Evolutionary conservation across 1,140 invertebrate species (phyloP).

Genomic region (Cryptotermes secundus): DNA sequence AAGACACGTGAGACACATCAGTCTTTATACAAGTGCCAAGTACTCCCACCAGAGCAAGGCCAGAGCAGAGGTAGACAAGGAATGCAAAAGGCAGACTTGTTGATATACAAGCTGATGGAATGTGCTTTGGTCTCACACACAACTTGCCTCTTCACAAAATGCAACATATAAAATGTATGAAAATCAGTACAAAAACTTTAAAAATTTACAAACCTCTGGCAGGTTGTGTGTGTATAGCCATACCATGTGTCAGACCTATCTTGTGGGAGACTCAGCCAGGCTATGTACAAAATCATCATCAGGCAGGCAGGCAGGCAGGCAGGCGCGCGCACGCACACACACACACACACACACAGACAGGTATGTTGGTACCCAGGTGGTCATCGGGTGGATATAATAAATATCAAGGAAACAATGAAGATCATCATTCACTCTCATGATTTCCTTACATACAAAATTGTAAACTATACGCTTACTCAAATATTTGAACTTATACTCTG

Average conservation of each 20-base stretch:
- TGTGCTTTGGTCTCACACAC: not conserved
- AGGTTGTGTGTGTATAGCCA: not conserved
- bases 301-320: too few relatives aligned
- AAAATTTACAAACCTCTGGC: not conserved
- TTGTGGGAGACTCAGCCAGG: not conserved
- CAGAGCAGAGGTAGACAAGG: not conserved
- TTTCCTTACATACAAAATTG: not conserved
- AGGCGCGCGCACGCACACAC: too few relatives aligned
- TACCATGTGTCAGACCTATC: not conserved
- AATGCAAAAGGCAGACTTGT: not conserved
- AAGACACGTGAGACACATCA: not conserved
- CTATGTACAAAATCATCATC: not conserved
- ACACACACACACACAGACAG: not conserved
- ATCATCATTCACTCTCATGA: not conserved
- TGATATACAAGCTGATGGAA: not conserved
- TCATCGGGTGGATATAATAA: not conserved
- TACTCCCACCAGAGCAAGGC: not conserved
- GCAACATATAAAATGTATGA: conserved; percentile 20
- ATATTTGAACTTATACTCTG: not conserved
- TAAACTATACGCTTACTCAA: not conserved
- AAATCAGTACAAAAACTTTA: conserved; percentile 4
- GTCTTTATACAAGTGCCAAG: conserved; percentile 5
- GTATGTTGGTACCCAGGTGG: not conserved
- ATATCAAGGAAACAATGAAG: not conserved
- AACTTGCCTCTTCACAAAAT: not conserved